Percentiles rank a stretch among this genome's conserved stretches.
Conservation (phyloP, 2,113 vertebrate genomes). For the Tympanuchus pallidicinctus region DNA sequence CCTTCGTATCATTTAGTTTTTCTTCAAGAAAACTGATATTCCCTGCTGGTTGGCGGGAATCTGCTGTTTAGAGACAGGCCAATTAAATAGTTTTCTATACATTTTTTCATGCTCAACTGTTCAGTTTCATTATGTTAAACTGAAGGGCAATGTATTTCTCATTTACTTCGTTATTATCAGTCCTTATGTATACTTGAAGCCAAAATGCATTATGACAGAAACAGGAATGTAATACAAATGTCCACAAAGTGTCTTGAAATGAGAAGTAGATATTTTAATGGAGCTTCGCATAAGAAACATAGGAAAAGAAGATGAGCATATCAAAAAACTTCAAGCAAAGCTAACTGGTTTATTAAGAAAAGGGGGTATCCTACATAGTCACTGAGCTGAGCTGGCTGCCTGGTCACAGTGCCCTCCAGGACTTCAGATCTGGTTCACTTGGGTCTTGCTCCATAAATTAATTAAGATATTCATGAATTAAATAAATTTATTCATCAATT, state of each 20-base stretch:
- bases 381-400: not conserved
- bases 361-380: accelerated
- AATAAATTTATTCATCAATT: not conserved
- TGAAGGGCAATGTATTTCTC: constrained; percentile 59
- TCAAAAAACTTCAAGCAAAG: not conserved
- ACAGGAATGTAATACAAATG: not conserved
- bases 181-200: not conserved
- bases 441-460: not conserved
- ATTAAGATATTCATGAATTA: not conserved
- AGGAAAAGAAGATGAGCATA: not conserved
- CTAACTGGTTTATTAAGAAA: not conserved
- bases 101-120: not conserved
- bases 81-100: constrained; percentile 36
- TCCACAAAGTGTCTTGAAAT: not conserved
- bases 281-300: not conserved
- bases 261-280: not conserved
- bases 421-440: not conserved
- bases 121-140: constrained; percentile 18
- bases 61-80: not conserved
- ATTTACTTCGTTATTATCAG: constrained; percentile 38
- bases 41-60: not conserved
- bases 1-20: not conserved
- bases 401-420: not conserved
- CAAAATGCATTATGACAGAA: not conserved
- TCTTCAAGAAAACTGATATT: constrained; percentile 7